Base-by-base conservation (phyloP, 2,113 vertebrate species). In the Tychaedon coryphoeus region DNA sequence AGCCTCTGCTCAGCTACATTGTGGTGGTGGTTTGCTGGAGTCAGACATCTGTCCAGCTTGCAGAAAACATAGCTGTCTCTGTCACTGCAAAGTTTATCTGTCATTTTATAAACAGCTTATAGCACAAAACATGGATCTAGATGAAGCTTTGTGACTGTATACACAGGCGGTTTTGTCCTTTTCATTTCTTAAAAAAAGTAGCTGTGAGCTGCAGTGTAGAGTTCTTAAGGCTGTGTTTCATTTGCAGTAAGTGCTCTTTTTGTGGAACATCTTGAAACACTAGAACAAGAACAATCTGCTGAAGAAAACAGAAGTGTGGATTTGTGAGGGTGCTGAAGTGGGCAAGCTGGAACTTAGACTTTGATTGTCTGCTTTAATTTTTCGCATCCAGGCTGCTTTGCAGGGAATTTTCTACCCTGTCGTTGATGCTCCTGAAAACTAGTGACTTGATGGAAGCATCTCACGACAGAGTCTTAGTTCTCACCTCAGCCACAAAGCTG, bases 401-500 rank as follows among this genome's bases (percentile, higher is more conserved):
- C 58, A 75, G 47, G 66, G 31, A 74, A 62, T 87, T 93, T 93
- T 83, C 34, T 91, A 34, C 8, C 5, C 16, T 75, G 56, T 80
- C 0, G 0, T 56, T 93, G 69, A 45, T 72, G 57, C 23, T 65
- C 4, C 57, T 91, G 64, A 79, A 95, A 90, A 51, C 70, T 25
- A 56, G 28, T 0, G 8, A 69, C 51, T 92, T 92, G 71, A 93
- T 92, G 80, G 88, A 75, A 85, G 45, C 54, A 43, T 88, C 40
- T 94, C 77, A 61, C 92, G 78, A 53, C 62, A 77, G 77, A n/a
- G 58, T 74, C 77, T 70, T 83, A 66, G 40, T 88, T 94, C 56
- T 86, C 60, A 88, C 65, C 47, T 88, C 88, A 84, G 51, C 69
- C 86, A 45, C 86, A 92, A 88, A 93, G 86, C 86, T 71, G 61